Percentiles rank a stretch among this genome's conserved stretches.
Conservation (phyloP, 1,140 invertebrate genomes). For the Planococcus citri region DNA sequence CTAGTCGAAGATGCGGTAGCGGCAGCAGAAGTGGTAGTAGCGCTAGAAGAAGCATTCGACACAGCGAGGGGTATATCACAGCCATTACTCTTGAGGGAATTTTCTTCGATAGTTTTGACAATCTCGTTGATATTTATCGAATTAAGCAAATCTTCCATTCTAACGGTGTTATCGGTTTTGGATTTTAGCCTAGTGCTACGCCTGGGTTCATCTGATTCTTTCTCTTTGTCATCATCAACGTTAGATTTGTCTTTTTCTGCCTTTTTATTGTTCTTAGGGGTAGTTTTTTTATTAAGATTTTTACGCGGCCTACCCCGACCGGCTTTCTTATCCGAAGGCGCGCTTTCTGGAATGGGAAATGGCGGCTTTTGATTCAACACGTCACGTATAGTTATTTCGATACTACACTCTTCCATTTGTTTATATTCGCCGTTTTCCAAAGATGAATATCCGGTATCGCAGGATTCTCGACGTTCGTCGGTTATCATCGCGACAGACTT, state of each 20-base stretch:
- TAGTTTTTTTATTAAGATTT: not conserved
- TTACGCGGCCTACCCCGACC: not conserved
- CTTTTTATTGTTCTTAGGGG: not conserved
- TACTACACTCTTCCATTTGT: not conserved
- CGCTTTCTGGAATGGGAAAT: not conserved
- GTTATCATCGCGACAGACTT: not conserved
- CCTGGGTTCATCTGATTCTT: not conserved
- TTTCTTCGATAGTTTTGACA: not conserved
- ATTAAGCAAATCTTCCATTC: constrained; percentile 3
- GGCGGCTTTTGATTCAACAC: not conserved
- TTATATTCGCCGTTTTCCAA: not conserved
- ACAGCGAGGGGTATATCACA: not conserved
- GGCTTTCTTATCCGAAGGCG: not conserved
- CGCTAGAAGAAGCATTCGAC: not conserved
- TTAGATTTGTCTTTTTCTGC: not conserved
- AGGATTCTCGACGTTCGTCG: not conserved
- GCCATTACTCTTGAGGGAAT: not conserved
- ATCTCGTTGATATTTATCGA: not conserved
- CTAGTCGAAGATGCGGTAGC: not conserved
- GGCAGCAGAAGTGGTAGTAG: not conserved
- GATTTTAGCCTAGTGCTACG: not conserved
- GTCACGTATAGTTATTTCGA: not conserved
- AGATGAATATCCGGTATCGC: not conserved
- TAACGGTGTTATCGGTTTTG: not conserved
- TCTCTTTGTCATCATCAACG: not conserved